phyloP scores from a whole-genome alignment of 2,888 invertebrate genomes.

The Colletes collaris region DNA sequence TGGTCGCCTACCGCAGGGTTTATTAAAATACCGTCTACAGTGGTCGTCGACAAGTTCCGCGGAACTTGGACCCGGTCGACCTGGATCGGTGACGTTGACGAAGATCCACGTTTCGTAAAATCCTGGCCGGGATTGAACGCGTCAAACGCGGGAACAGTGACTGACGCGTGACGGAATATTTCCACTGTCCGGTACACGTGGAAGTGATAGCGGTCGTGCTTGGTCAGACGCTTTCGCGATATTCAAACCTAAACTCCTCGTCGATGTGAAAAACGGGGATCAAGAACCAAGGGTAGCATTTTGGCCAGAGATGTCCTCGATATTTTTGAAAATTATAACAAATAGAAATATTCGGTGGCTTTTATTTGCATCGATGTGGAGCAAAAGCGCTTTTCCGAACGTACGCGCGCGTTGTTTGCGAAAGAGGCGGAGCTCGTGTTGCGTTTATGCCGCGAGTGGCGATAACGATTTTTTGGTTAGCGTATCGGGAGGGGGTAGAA shows the following conservation, averaged over 20 bases:
- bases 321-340: too few species aligned
- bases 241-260: constrained; percentile 12
- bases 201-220: constrained; percentile 41
- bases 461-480: not conserved
- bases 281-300: too few species aligned
- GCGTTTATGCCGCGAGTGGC: not conserved
- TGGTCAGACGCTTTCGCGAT: constrained; percentile 37
- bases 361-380: too few species aligned
- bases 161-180: constrained; percentile 47
- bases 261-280: constrained; percentile 4
- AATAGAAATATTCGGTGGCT: too few species aligned
- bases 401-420: constrained; percentile 1
- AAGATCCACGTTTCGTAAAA: constrained; percentile 30
- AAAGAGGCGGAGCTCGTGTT: not conserved
- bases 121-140: constrained; percentile 6
- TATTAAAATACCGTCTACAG: not conserved
- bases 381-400: too few species aligned
- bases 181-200: constrained; percentile 20
- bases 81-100: constrained; percentile 28
- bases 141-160: not conserved
- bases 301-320: too few species aligned
- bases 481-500: not conserved
- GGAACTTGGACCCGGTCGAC: not conserved
- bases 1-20: not conserved
- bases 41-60: not conserved